Conservation (phyloP, 2,888 invertebrate species). For the Chalcosyrphus nemorum region DNA sequence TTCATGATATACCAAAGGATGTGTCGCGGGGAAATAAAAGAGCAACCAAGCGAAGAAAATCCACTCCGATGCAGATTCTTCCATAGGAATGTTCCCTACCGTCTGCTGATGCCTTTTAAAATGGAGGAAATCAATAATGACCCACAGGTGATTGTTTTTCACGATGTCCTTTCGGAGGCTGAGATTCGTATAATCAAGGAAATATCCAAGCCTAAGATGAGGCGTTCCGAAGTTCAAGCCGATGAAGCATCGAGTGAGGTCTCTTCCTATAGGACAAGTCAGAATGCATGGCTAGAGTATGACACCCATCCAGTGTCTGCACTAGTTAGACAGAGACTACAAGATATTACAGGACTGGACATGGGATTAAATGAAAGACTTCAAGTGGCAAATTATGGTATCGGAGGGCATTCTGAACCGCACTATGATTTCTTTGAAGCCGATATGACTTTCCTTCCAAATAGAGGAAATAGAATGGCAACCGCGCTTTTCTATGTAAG, state of each 20-base stretch:
- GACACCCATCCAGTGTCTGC: constrained; percentile 61
- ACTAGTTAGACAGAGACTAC: constrained; percentile 80
- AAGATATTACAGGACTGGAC: constrained; percentile 85
- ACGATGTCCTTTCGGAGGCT: constrained; percentile 83
- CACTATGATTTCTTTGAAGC: constrained; percentile 86
- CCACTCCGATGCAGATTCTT: constrained; percentile 75
- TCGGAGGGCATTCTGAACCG: constrained; percentile 86
- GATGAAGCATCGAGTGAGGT: constrained; percentile 93
- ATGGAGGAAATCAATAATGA: constrained; percentile 83
- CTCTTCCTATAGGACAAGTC: constrained; percentile 87
- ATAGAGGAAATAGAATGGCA: constrained; percentile 94
- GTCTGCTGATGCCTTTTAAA: constrained; percentile 80
- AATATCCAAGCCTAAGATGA: constrained; percentile 83
- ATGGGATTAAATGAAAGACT: constrained; percentile 85
- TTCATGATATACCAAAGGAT: constrained; percentile 82
- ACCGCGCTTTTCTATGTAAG: constrained; percentile 98
- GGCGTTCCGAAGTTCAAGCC: constrained; percentile 86
- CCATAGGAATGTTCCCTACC: constrained; percentile 70
- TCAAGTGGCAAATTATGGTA: constrained; percentile 87
- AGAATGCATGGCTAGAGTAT: constrained; percentile 83
- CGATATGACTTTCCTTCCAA: constrained; percentile 80
- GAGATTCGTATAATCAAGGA: constrained; percentile 84
- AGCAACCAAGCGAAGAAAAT: constrained; percentile 59
- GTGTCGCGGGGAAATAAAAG: constrained; percentile 76
- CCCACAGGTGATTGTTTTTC: constrained; percentile 83